phyloP scores from a whole-genome alignment of 2,113 vertebrate species.

The Pithys albifrons region DNA sequence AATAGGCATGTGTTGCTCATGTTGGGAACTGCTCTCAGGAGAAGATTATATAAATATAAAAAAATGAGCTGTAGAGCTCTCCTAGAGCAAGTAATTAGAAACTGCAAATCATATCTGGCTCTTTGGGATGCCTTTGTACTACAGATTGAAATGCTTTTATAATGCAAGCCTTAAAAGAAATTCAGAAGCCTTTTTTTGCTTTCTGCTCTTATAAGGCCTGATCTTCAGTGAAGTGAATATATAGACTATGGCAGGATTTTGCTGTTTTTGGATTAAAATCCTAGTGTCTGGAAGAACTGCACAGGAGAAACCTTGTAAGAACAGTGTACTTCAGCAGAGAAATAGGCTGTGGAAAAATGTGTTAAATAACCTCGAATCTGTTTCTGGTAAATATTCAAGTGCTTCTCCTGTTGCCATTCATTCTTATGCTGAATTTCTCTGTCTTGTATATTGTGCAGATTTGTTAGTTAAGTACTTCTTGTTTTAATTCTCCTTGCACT shows the following conservation, averaged over 20 bases:
- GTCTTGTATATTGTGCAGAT: neutral
- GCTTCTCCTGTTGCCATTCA: neutral
- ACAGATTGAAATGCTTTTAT: neutral
- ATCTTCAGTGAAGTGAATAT: neutral
- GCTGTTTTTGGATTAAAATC: neutral
- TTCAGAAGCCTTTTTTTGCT: neutral
- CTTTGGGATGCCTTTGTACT: neutral
- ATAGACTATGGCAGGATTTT: neutral
- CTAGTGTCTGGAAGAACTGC: neutral
- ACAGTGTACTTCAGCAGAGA: neutral
- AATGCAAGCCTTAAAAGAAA: neutral
- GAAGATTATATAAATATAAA: neutral
- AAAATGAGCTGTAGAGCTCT: neutral
- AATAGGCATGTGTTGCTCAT: neutral
- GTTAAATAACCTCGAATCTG: neutral
- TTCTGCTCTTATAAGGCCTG: neutral
- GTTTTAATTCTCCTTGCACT: neutral
- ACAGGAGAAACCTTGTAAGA: neutral
- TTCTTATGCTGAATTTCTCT: neutral
- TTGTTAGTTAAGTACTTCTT: neutral
- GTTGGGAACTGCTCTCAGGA: slow-evolving; percentile 22
- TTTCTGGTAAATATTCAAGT: neutral
- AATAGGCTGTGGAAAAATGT: neutral
- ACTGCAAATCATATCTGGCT: slow-evolving; percentile 30
- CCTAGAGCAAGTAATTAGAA: slow-evolving; percentile 46